Conservation (phyloP, 2,113 vertebrate species). For the Chaetops frenatus region DNA sequence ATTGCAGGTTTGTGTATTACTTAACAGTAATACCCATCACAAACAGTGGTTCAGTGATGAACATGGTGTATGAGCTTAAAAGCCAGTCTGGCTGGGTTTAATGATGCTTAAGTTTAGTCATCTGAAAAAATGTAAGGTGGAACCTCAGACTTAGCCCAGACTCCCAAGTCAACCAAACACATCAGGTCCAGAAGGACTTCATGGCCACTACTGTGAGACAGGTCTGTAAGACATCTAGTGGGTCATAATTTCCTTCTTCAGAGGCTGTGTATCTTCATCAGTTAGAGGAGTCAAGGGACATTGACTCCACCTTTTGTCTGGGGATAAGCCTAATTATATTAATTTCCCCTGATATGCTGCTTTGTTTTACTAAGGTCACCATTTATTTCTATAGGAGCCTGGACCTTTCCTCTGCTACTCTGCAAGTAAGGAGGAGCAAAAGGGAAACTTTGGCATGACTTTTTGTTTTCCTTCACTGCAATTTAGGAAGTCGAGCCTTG, state of each 20-base stretch:
- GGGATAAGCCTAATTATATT: neutral
- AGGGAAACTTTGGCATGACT: rapidly evolving
- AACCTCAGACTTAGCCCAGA: neutral
- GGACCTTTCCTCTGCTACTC: neutral
- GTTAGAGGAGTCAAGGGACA: neutral
- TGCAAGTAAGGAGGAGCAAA: neutral
- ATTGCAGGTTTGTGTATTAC: neutral
- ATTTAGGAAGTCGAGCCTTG: neutral
- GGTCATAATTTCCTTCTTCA: neutral
- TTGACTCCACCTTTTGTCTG: neutral
- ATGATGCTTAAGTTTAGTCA: neutral
- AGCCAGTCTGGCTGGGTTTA: neutral
- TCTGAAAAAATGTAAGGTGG: neutral
- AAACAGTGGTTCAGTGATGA: neutral
- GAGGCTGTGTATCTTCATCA: neutral
- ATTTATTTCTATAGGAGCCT: neutral
- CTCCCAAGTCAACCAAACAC: neutral
- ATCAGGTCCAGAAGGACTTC: neutral
- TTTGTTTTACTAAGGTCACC: neutral
- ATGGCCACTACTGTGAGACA: neutral
- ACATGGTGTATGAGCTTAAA: neutral
- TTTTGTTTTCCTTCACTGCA: neutral
- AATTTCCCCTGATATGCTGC: neutral
- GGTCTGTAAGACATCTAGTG: neutral
- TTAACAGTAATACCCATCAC: neutral